phyloP scores from a whole-genome alignment of 2,113 vertebrate species.

The Herpailurus yagouaroundi region DNA sequence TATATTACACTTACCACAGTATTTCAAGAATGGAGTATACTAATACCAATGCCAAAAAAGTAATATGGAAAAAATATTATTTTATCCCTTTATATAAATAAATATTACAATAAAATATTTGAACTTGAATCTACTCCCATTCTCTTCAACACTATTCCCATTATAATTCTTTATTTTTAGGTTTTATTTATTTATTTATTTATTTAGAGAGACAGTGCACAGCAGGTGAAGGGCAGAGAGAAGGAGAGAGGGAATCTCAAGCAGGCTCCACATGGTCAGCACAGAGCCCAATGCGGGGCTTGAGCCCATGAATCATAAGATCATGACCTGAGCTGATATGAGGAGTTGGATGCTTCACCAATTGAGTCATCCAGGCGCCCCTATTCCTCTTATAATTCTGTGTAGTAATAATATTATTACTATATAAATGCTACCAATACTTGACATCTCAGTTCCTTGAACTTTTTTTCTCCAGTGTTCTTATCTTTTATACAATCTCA shows the following conservation, averaged over 20 bases:
- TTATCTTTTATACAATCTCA: not conserved
- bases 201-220: too few relatives aligned
- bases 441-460: not conserved
- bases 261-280: too few relatives aligned
- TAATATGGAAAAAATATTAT: not conserved
- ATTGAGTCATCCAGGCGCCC: too few relatives aligned
- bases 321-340: too few relatives aligned
- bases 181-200: too few relatives aligned
- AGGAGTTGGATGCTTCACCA: too few relatives aligned
- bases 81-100: not conserved
- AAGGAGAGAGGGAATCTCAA: too few relatives aligned
- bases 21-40: not conserved
- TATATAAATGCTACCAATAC: not conserved
- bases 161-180: not conserved
- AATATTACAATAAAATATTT: not conserved
- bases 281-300: too few relatives aligned
- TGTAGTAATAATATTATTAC: not conserved
- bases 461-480: too few relatives aligned
- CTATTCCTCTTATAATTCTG: not conserved
- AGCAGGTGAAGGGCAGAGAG: too few relatives aligned
- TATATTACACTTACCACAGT: not conserved
- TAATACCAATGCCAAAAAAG: not conserved
- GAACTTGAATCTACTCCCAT: not conserved
- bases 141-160: not conserved
- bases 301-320: too few relatives aligned